A percentile compares a stretch with the other conserved stretches of the same genome.
Evolutionary conservation across 2,113 vertebrate genomes (phyloP).

Genomic region (Cnemophilus loriae): DNA sequence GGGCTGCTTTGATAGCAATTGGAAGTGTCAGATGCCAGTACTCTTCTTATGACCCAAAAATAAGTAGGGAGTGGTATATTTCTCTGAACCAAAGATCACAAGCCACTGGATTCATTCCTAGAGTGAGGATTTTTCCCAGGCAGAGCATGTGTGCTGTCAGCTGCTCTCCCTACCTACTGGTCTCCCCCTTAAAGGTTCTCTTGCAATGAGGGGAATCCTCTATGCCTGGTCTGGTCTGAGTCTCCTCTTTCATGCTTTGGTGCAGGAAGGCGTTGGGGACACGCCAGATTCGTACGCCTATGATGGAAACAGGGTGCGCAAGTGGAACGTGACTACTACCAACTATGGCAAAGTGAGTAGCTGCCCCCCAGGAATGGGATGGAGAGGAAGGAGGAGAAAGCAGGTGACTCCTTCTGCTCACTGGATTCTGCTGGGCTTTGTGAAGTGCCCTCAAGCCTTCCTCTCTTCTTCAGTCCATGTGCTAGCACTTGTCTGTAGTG

Average conservation of each 20-base stretch:
- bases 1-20: neutral
- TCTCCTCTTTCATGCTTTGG: neutral
- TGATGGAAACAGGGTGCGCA: slow-evolving; percentile 94
- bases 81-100: neutral
- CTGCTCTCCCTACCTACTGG: neutral
- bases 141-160: neutral
- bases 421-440: neutral
- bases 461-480: neutral
- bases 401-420: neutral
- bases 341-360: slow-evolving; percentile 94
- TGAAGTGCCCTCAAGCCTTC: neutral
- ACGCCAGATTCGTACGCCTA: slow-evolving; percentile 95
- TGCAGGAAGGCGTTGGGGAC: slow-evolving; percentile 93
- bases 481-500: neutral
- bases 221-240: neutral
- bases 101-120: neutral
- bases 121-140: neutral
- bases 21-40: neutral
- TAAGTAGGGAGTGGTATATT: neutral
- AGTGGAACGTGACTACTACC: slow-evolving; percentile 97
- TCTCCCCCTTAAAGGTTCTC: neutral
- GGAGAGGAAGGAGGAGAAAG: neutral
- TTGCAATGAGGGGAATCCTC: neutral
- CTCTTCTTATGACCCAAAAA: neutral
- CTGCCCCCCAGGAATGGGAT: neutral